Evolutionary conservation across 2,113 vertebrate species (phyloP).

Genomic region (Nothoprocta pentlandii): DNA sequence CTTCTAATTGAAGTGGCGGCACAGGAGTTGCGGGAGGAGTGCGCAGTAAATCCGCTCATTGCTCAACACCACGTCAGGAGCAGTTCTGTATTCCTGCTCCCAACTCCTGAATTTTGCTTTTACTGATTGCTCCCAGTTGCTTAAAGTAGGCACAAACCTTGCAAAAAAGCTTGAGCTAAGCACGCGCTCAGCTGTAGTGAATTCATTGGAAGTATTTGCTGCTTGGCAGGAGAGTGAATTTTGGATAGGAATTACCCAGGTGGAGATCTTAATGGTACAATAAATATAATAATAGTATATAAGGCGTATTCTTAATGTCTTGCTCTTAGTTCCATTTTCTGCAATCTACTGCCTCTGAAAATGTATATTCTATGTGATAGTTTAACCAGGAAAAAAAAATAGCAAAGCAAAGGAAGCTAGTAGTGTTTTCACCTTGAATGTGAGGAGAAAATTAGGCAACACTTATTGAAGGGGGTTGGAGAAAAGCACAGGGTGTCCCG

Average conservation of each 20-base stretch:
- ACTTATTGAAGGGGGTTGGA: background rate
- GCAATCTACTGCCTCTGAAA: background rate
- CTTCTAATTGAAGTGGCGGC: background rate
- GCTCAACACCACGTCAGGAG: rapidly evolving
- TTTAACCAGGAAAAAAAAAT: background rate
- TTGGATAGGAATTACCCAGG: background rate
- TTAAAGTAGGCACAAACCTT: background rate
- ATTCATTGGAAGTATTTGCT: background rate
- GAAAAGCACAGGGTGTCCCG: too few species aligned
- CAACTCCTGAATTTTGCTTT: background rate
- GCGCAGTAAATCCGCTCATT: background rate
- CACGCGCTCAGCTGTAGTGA: background rate
- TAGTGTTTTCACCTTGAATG: background rate
- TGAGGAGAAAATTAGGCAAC: background rate
- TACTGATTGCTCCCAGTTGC: background rate
- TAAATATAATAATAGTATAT: too few species aligned
- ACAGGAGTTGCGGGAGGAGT: background rate
- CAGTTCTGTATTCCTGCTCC: background rate
- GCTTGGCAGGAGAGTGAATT: background rate
- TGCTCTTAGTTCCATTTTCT: background rate
- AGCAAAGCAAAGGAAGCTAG: background rate
- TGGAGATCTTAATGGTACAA: too few species aligned
- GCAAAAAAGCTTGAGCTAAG: background rate
- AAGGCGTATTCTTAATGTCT: background rate
- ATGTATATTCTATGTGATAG: background rate